Evolutionary conservation across 2,113 vertebrate genomes (phyloP), one percentile per base, ranked within the genome.

Genomic region (Pangasianodon hypophthalmus): DNA sequence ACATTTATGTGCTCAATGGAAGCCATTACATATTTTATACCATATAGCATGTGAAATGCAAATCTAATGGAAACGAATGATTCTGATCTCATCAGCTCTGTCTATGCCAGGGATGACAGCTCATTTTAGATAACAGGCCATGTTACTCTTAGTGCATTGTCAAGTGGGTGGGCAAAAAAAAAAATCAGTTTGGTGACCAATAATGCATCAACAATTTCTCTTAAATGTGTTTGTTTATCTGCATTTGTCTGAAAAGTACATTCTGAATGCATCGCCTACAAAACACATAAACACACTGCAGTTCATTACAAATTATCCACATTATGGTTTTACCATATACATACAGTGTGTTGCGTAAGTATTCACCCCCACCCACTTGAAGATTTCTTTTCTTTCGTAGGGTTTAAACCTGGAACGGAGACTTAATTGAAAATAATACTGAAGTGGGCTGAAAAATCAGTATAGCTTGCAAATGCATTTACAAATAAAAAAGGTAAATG

Each of bases 21-120:
- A 44, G 14, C 73, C 48, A 6, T 26, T 79, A 52, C 46, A 77
- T 85, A 71, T 84, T 88, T 54, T 18, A 84, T 54, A 86, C 84
- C 60, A 16, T 14, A 67, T 44, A 48, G 26, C 29, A 81, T 4
- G 6, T n/a, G 77, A 52, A 16, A 80, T n/a, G 77, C 26, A 80
- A 80, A 80, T 29, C 77, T 26, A 48, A 24, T 24, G 21, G 44
- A 77, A 77, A 44, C 8, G 3, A 46, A 24, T 1, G 73, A 46
- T 26, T 46, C 73, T 4, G 75, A 77, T 48, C 73, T 4, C 44
- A 77, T 48, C 73, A 1, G 73, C 13, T 64, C 26, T 29, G 62
- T 29, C 26, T 10, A 58, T 19, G 56, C 56, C 56, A 5, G 56
- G 56, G 56, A 4, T 21, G 56, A 19, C 19, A 58, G 19, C 60